Base-by-base conservation (phyloP, 2,888 invertebrate genomes). In the Drosophila stalkeri region DNA sequence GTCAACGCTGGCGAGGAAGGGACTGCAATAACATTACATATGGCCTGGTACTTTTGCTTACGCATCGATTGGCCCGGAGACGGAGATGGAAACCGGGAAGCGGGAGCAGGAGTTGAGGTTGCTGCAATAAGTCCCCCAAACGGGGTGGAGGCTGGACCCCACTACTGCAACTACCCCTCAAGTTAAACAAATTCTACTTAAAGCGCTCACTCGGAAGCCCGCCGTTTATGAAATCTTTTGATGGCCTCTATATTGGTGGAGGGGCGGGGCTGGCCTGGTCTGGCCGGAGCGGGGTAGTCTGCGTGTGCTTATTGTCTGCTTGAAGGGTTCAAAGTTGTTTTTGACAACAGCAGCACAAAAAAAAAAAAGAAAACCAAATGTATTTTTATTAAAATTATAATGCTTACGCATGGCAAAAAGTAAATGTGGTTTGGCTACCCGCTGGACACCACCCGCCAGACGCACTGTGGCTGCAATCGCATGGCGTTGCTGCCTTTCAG, bases 311-410 rank as follows among this genome's bases (percentile, higher is more conserved):
- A 74, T 80, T 82, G 76, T 72, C 75, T 75, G 68, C 66, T 65
- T 67, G 72, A 77, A 83, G 90, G 90, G 84, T 81, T 88, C 80
- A 77, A 82, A 85, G 76, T 62, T 64, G 56, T 64, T 62, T 64
- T 74, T 85, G 85, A 69, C 74, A 77, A 57, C 35, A 44, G 41
- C 56, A 43, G 8, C 27, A 43, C 31, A 71, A 59, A 33, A 65
- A 61, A 66, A 27, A 9, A 11, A 33, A 23, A 23, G 27, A 33
- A 33, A 33, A 33, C 33, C 33, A 33, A 62, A 56, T 65, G 69
- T 71, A 81, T 82, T 88, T 82, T 81, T 89, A 89, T 87, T 89
- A 89, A 90, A 90, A 90, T 86, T 76, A 80, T 76, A 78, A 75
- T 86, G 76, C 86, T 76, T 77, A 77, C 75, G 82, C 88, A 86